These are phyloP conservation scores for Calameuta idolon DNA, from an alignment of 2,888 invertebrate species.

Conservation along the genomic window DNA sequence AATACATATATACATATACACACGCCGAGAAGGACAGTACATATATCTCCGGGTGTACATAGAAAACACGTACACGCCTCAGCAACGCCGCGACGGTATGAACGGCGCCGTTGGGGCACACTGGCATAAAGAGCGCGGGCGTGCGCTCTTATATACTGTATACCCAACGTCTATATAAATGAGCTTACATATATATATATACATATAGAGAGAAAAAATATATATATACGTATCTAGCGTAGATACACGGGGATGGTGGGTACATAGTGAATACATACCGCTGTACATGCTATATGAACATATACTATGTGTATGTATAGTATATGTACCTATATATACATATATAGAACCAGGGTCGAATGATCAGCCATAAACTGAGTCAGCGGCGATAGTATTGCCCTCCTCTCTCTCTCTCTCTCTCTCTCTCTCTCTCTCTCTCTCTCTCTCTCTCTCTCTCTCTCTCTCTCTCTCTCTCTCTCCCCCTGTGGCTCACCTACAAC, in stretches of 20 bases:
- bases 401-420: constrained; percentile 4
- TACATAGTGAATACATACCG: not conserved
- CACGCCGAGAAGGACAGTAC: not conserved
- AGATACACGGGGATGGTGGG: not conserved
- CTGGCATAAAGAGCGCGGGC: constrained; percentile 1
- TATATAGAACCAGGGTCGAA: constrained; percentile 50
- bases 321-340: not conserved
- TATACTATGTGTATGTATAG: not conserved
- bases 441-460: constrained; percentile 7
- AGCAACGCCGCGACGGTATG: not conserved
- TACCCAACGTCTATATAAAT: constrained; percentile 13
- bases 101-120: not conserved
- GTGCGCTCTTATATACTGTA: not conserved
- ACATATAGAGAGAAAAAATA: too few species aligned
- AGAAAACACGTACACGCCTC: not conserved
- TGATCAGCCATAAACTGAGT: constrained; percentile 62
- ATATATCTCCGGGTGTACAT: not conserved
- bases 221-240: constrained; percentile 4
- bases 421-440: too few species aligned
- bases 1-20: not conserved
- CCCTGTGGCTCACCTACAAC: constrained; percentile 31
- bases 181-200: constrained; percentile 12
- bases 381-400: constrained; percentile 55
- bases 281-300: not conserved
- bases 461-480: too few species aligned